phyloP scores from a whole-genome alignment of 2,888 invertebrate genomes.

The Epinotia nisella region DNA sequence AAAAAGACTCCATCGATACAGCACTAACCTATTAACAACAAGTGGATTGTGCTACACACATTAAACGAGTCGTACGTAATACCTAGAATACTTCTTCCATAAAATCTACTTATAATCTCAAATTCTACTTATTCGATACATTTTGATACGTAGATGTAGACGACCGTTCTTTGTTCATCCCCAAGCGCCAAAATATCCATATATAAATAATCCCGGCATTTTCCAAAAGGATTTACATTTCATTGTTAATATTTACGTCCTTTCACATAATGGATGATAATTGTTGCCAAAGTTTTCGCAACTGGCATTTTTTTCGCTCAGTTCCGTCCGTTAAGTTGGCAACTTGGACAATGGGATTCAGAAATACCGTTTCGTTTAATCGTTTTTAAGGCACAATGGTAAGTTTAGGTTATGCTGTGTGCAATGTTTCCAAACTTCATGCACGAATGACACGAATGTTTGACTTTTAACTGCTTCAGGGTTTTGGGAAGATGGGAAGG shows the following conservation, averaged over 20 bases:
- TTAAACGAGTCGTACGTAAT: not conserved
- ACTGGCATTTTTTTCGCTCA: conserved; percentile 48
- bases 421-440: not conserved
- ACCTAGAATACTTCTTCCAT: not conserved
- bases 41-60: not conserved
- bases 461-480: not conserved
- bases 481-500: not conserved
- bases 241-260: conserved; percentile 56
- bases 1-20: not conserved
- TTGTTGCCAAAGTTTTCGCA: conserved; percentile 61
- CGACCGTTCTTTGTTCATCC: not conserved
- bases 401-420: conserved; percentile 3
- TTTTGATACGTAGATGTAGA: not conserved
- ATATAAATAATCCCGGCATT: not conserved
- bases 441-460: not conserved
- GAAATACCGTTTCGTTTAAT: conserved; percentile 18
- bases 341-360: conserved; percentile 38
- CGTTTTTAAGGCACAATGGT: conserved; percentile 7
- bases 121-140: too few species aligned
- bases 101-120: too few species aligned
- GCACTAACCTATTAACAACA: not conserved
- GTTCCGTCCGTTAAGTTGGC: conserved; percentile 31
- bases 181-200: not conserved
- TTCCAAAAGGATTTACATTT: conserved; percentile 50
- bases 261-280: conserved; percentile 65